Evolutionary conservation across 1,140 invertebrate genomes (phyloP).

Genomic region (Platorchestia sp.): DNA sequence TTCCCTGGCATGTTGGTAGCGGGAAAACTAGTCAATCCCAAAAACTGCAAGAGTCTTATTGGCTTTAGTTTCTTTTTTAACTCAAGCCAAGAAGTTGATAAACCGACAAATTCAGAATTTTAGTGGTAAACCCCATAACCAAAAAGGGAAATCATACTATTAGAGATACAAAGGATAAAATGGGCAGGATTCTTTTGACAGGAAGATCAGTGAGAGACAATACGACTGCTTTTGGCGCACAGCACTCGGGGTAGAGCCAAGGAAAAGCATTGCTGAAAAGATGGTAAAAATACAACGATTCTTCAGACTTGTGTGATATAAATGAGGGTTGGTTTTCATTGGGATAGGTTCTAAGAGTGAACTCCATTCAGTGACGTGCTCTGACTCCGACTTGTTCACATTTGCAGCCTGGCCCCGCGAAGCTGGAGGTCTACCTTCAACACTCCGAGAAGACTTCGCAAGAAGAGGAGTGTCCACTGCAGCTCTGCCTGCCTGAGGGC

Average conservation of each 20-base stretch:
- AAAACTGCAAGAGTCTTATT: too few species aligned
- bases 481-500: neutral
- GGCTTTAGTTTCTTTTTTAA: too few species aligned
- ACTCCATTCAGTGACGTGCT: neutral
- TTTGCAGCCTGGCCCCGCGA: neutral
- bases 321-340: neutral
- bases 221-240: too few species aligned
- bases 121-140: neutral
- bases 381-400: neutral
- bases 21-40: too few species aligned
- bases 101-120: neutral
- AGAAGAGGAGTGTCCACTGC: neutral
- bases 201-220: too few species aligned
- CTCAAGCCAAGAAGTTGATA: too few species aligned
- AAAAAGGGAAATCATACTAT: neutral
- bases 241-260: too few species aligned
- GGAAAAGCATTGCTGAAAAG: too few species aligned
- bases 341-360: too few species aligned
- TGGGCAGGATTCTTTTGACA: too few species aligned
- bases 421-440: conserved; percentile 10
- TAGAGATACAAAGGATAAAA: neutral
- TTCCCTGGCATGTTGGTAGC: too few species aligned
- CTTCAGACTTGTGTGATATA: neutral
- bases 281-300: neutral
- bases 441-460: neutral